Evolutionary conservation across 30 jellyfish, hydroid and myxozoan genomes (phyloP), one percentile per base, ranked within the genome.

Genomic region (Mastigias papua): DNA sequence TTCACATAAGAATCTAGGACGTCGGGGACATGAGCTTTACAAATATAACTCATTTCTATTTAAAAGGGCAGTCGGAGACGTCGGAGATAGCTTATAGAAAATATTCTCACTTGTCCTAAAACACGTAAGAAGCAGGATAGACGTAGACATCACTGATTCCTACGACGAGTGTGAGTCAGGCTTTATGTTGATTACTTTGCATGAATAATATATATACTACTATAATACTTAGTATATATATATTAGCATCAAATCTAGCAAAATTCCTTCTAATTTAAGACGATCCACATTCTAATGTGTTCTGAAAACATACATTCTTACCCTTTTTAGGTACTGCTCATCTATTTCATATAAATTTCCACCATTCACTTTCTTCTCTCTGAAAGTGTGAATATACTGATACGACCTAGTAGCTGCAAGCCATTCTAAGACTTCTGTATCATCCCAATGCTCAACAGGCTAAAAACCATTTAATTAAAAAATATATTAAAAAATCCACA

Each of bases 391-490:
- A 34, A 93, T 73, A 69, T 93, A 93, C 33, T 87, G 91, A 77
- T 82, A 90, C 11, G 93, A 82, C 30, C 93, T 92, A 10, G 70
- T 70, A 34, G 97, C 96, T 11, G 92, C 96, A 34, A 93, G 65
- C 98, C 98, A 93, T 60, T 76, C 97, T 28, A 93, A 66, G 25
- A 93, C 97, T 17, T 93, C 97, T 27, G 60, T 62, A 63, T 46
- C 34, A 34, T 80, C 77, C 98, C 98, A 93, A 31, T 83, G 86
- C 34, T 78, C 79, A 9, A 88, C 88, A n/a, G 91, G 92, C 98
- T 93, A 70, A 34, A 50, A 46, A 19, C 16, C 13, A 46, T 5
- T 54, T 19, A 54, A 54, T 10, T 19, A 54, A 54, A 11, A 21
- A 21, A 54, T 6, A 25, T 5, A 54, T 54, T 16, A 6, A 54